phyloP scores from a whole-genome alignment of 2,113 vertebrate species.

The Thunnus maccoyii region DNA sequence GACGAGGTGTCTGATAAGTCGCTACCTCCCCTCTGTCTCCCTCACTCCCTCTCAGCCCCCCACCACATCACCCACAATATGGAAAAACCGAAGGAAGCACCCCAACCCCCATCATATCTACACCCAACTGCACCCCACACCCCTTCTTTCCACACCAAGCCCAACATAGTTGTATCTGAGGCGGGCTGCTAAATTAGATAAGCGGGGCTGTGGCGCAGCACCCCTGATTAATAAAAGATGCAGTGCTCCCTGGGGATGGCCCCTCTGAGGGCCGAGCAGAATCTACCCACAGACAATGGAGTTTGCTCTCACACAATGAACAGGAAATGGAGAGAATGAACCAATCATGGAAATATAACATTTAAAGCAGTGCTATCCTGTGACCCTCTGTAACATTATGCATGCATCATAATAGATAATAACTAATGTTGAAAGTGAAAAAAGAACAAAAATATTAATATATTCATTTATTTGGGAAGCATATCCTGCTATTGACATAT shows the following conservation, averaged over 20 bases:
- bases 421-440: slow-evolving; percentile 58
- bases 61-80: slow-evolving; percentile 66
- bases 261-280: slow-evolving; percentile 79
- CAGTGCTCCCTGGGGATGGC: slow-evolving; percentile 83
- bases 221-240: slow-evolving; percentile 91
- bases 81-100: slow-evolving; percentile 46
- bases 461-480: slow-evolving; percentile 74
- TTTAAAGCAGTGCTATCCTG: slow-evolving; percentile 78
- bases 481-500: slow-evolving; percentile 60
- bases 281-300: slow-evolving; percentile 82
- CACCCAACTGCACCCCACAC: slow-evolving; percentile 69
- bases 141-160: slow-evolving; percentile 72
- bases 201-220: slow-evolving; percentile 83
- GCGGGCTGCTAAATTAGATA: slow-evolving; percentile 89
- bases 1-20: slow-evolving; percentile 85
- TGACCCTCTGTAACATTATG: slow-evolving; percentile 68
- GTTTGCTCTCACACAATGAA: slow-evolving; percentile 82
- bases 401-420: slow-evolving; percentile 77
- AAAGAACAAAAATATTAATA: slow-evolving; percentile 65
- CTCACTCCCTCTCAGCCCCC: slow-evolving; percentile 4
- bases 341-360: slow-evolving; percentile 86
- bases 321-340: slow-evolving; percentile 85
- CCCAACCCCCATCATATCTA: slow-evolving; percentile 72
- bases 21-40: slow-evolving; percentile 48
- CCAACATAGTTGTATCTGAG: slow-evolving; percentile 80